Conservation (phyloP, 2,113 vertebrate species). For the Labrus mixtus region DNA sequence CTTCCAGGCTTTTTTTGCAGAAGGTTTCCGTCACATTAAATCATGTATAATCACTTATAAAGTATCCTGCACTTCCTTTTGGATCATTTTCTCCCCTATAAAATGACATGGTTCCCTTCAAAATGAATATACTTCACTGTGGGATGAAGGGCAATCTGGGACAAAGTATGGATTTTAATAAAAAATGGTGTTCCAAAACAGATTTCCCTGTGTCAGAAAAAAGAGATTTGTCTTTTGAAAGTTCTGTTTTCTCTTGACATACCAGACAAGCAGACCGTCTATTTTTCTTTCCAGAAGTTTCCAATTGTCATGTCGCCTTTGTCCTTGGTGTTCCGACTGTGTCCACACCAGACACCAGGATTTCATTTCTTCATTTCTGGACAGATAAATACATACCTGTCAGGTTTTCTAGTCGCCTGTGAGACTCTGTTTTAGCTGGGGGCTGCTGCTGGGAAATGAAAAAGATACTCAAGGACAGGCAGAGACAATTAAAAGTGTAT, state of each 20-base stretch:
- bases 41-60: too few relatives aligned
- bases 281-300: slow-evolving; percentile 12
- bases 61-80: slow-evolving; percentile 8
- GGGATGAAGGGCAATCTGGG: slow-evolving; percentile 9
- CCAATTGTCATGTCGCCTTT: background rate
- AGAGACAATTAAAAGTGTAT: slow-evolving; percentile 20
- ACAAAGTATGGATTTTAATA: too few relatives aligned
- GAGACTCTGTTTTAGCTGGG: background rate
- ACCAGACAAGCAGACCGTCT: background rate
- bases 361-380: too few relatives aligned
- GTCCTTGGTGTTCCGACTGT: slow-evolving; percentile 1
- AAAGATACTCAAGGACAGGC: background rate
- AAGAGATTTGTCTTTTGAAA: background rate
- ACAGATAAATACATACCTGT: slow-evolving; percentile 9
- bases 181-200: too few relatives aligned
- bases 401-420: background rate
- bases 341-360: background rate
- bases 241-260: background rate
- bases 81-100: slow-evolving; percentile 33
- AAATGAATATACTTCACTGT: background rate
- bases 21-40: slow-evolving; percentile 11
- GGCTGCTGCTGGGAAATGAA: background rate
- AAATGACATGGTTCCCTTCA: slow-evolving; percentile 19
- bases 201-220: too few relatives aligned
- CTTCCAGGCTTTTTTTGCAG: background rate